Conservation (phyloP, 2,797 vertebrate species). For the Acanthurus tractus region DNA sequence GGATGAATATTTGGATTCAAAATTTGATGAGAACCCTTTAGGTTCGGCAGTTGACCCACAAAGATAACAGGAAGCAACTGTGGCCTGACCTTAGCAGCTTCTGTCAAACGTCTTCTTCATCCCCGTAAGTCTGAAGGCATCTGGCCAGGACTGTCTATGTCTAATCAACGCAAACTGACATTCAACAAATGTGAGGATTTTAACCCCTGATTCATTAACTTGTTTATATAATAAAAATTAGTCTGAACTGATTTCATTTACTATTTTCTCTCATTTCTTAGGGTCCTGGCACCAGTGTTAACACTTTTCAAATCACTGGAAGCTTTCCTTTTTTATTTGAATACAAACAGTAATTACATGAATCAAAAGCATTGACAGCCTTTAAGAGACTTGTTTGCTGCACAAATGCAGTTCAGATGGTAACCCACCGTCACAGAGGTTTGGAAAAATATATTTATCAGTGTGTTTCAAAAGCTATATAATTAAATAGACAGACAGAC, state of each 20-base stretch:
- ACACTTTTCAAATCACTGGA: conserved; percentile 23
- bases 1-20: background rate
- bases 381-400: conserved; percentile 7
- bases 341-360: conserved; percentile 44
- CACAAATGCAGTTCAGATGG: conserved; percentile 9
- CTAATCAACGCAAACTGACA: no score
- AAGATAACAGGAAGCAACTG: background rate
- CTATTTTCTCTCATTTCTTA: background rate
- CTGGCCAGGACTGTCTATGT: no score
- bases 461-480: conserved; percentile 16
- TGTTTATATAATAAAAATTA: conserved; percentile 1
- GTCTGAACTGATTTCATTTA: background rate
- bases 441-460: conserved; percentile 20
- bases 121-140: no score
- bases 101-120: background rate
- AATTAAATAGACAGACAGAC: conserved; percentile 37
- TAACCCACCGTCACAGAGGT: conserved; percentile 15
- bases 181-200: background rate
- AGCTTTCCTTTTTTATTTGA: conserved; percentile 37
- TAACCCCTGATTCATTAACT: background rate
- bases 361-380: conserved; percentile 29
- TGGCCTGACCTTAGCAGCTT: background rate
- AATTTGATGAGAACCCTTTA: background rate
- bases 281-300: background rate
- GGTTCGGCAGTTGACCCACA: background rate